Base-by-base conservation (phyloP, 2,797 vertebrate species). In the Sorex maritimensis region DNA sequence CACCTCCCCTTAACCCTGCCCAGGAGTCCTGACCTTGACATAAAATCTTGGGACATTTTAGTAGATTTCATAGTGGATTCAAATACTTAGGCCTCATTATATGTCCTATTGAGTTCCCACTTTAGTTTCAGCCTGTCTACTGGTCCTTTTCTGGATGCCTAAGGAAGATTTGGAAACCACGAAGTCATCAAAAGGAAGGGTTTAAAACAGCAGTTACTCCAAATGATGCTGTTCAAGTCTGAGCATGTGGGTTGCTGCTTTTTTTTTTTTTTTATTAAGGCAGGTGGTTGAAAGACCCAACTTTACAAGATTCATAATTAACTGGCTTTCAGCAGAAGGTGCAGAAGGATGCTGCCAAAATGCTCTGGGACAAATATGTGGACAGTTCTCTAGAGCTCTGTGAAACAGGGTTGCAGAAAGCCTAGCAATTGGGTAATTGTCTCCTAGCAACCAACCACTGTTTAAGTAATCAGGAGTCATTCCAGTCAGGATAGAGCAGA, bases 271-370 rank as follows among this genome's bases (percentile, higher is more conserved):
- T 81, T 93, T 94, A 67, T 73, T 77, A 95, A 94, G 82, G 92
- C 95, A 96, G 91, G 93, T 97, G 95, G 84, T 93, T 95, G 90
- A 95, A 95, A 93, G 92, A 92, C 85, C 91, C 86, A 81, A 86
- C 91, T 95, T 95, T 95, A 86, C 34, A 95, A 90, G 94, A 87
- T 44, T 97, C 80, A 28, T 96, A 95, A 97, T 97, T 97, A 97
- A 94, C 92, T 83, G 73, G 85, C 78, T 95, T 93, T 93, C 93
- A 84, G 89, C 94, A 96, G 91, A 95, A 96, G 92, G 93, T 94
- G 17, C 84, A 87, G 68, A 79, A 96, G 79, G 92, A 95, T 95
- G 85, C 91, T 96, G 96, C 96, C 96, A 97, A 95, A 95, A 94
- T 81, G 84, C 94, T 93, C 72, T 90, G 94, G 89, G 92, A 97